Evolutionary conservation across 2,113 vertebrate genomes (phyloP).

Genomic region (Arizona elegans): DNA sequence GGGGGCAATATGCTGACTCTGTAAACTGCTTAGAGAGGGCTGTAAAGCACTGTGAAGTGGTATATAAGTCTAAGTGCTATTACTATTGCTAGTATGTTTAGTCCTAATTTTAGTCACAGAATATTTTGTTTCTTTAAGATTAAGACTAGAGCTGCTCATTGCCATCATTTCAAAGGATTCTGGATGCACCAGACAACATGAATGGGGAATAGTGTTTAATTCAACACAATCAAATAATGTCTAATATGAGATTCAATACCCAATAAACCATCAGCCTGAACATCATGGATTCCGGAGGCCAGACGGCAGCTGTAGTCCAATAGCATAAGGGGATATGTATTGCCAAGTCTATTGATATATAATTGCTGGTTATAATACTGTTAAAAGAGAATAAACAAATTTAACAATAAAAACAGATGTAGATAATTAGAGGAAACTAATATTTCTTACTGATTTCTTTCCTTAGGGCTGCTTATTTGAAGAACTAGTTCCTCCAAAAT

Average conservation of each 20-base stretch:
- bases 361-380: background rate
- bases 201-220: background rate
- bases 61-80: no score
- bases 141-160: no score
- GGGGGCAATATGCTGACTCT: no score
- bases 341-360: background rate
- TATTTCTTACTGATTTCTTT: background rate
- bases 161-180: background rate
- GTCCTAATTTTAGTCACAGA: no score
- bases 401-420: background rate
- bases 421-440: background rate
- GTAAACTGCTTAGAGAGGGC: no score
- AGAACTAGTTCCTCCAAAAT: no score
- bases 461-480: background rate
- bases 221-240: no score
- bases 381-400: background rate
- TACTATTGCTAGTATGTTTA: background rate
- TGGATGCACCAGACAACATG: background rate
- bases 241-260: background rate
- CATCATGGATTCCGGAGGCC: background rate
- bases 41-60: no score
- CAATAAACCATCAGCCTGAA: background rate
- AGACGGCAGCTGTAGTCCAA: background rate
- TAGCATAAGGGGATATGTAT: background rate
- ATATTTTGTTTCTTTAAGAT: no score